Conservation (phyloP, 2,797 vertebrate genomes). For the Okamejei kenojei region DNA sequence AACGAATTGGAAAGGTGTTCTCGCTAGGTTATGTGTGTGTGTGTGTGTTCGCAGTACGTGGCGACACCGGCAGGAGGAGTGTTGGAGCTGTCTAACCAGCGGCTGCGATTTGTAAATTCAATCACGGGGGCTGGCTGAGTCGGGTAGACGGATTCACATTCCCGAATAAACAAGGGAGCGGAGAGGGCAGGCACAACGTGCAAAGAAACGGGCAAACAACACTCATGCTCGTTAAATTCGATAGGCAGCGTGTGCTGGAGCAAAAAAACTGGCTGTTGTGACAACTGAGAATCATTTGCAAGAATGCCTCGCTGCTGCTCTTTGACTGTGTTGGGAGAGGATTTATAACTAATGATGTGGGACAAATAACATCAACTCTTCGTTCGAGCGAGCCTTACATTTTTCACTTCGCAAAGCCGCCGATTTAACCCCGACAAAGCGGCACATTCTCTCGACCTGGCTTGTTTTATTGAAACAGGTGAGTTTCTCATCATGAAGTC, state of each 20-base stretch:
- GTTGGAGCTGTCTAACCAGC: slow-evolving; percentile 25
- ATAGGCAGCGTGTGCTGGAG: neutral
- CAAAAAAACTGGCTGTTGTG: neutral
- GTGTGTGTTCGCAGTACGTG: neutral
- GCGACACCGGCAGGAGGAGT: neutral
- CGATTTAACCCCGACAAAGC: neutral
- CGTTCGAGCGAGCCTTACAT: neutral
- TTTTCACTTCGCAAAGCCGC: too few species aligned
- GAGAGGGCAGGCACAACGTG: neutral
- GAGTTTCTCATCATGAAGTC: neutral
- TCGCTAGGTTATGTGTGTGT: neutral
- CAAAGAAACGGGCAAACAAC: neutral
- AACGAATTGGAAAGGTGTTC: neutral
- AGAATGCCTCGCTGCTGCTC: neutral
- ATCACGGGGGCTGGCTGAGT: neutral
- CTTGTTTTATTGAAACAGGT: neutral
- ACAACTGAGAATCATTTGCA: neutral
- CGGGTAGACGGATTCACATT: neutral
- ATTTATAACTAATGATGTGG: neutral
- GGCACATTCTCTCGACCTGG: too few species aligned
- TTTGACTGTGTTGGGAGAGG: neutral
- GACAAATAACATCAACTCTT: neutral
- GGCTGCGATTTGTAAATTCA: neutral
- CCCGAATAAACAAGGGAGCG: neutral
- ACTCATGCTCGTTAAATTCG: neutral